phyloP scores from a whole-genome alignment of 1,140 invertebrate species.

The Heliconius nattereri region DNA sequence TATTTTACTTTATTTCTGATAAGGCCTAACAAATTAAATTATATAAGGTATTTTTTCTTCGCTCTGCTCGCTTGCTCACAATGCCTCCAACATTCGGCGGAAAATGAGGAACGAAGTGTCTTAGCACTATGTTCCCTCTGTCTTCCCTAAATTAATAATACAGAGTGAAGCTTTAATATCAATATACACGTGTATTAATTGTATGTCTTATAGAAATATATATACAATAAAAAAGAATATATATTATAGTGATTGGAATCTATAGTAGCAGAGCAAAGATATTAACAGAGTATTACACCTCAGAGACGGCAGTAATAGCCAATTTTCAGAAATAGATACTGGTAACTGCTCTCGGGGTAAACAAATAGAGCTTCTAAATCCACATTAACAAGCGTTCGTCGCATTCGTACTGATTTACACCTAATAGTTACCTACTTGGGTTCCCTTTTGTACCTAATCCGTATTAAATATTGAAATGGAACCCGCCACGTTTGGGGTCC shows the following conservation, averaged over 20 bases:
- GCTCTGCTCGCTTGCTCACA: too few relatives aligned
- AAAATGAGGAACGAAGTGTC: too few relatives aligned
- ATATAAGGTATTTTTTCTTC: too few relatives aligned
- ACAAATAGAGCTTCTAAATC: constrained; percentile 36
- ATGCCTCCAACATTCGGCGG: too few relatives aligned
- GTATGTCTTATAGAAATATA: too few relatives aligned
- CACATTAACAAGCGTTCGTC: constrained; percentile 33
- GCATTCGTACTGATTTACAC: constrained; percentile 37
- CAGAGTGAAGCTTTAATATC: too few relatives aligned
- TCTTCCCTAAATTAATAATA: too few relatives aligned
- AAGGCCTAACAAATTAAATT: too few relatives aligned
- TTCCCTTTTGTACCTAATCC: constrained; percentile 15
- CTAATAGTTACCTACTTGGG: constrained; percentile 22
- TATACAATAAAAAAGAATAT: neutral
- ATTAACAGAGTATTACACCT: neutral
- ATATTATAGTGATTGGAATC: neutral
- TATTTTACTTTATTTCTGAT: neutral
- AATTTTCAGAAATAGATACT: constrained; percentile 13
- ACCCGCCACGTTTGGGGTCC: neutral
- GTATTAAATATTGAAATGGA: constrained; percentile 14
- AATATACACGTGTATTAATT: too few relatives aligned
- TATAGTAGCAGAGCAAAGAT: neutral
- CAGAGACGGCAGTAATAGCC: neutral
- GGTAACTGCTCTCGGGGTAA: constrained; percentile 21
- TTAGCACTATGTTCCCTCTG: too few relatives aligned